Evolutionary conservation across 2,888 invertebrate genomes (phyloP).

Genomic region (Eristalinus aeneus): DNA sequence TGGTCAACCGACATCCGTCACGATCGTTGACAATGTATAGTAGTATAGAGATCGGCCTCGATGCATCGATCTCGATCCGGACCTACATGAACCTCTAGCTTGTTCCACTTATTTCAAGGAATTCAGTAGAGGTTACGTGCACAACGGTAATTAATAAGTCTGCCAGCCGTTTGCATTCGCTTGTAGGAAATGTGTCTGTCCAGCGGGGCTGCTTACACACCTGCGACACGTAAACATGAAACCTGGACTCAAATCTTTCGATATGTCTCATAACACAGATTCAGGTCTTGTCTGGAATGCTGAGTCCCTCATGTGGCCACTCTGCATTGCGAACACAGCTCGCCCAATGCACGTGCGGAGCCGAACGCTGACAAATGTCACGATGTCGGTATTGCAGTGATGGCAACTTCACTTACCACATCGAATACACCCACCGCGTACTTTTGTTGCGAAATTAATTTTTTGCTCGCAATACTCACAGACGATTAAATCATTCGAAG

Average conservation of each 20-base stretch:
- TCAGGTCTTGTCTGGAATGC: conserved; percentile 11
- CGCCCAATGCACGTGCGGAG: background rate
- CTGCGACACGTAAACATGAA: conserved; percentile 41
- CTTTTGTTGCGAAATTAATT: background rate
- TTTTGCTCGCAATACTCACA: background rate
- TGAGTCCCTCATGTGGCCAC: conserved; percentile 12
- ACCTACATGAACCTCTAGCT: conserved; percentile 45
- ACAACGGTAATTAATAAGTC: conserved; percentile 51
- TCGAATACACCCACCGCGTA: background rate
- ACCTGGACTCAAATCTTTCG: conserved; percentile 27
- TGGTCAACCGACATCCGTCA: conserved; percentile 53
- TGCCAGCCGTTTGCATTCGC: conserved; percentile 54
- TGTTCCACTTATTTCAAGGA: conserved; percentile 51
- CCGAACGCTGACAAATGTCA: background rate
- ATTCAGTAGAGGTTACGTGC: conserved; percentile 37
- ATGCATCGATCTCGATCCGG: conserved; percentile 60
- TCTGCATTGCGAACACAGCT: background rate
- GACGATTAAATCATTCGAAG: background rate
- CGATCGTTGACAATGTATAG: conserved; percentile 35
- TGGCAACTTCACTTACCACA: background rate
- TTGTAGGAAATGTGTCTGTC: conserved; percentile 54
- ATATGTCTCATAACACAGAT: conserved; percentile 1
- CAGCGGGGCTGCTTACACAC: conserved; percentile 31
- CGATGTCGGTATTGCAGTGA: background rate
- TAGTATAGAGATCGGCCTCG: conserved; percentile 23